phyloP scores from a whole-genome alignment of 2,888 invertebrate genomes.

The Pheosia gnoma region DNA sequence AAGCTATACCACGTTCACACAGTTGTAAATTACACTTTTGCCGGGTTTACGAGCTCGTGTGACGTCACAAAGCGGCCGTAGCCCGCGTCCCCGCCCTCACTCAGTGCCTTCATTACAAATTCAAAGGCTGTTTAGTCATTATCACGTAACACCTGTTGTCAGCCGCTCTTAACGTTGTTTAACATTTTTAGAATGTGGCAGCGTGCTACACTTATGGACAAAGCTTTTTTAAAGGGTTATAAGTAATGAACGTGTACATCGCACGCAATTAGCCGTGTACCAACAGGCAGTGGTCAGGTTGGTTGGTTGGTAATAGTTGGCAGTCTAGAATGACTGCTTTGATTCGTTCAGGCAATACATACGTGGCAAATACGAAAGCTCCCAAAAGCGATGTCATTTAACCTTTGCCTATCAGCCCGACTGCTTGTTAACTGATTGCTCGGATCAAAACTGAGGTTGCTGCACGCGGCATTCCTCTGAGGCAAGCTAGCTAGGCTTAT shows the following conservation, averaged over 20 bases:
- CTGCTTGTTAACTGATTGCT: too few relatives aligned
- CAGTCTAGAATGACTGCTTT: too few relatives aligned
- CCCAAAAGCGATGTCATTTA: too few relatives aligned
- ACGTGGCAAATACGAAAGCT: too few relatives aligned
- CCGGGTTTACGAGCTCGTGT: slow-evolving; percentile 23
- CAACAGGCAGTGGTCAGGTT: too few relatives aligned
- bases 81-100: slow-evolving; percentile 46
- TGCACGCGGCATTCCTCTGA: too few relatives aligned
- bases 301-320: too few relatives aligned
- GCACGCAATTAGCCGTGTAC: too few relatives aligned
- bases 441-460: too few relatives aligned
- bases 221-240: slow-evolving; percentile 7
- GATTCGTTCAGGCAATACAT: too few relatives aligned
- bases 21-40: neutral
- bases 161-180: slow-evolving; percentile 45
- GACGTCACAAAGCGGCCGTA: slow-evolving; percentile 52
- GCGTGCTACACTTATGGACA: slow-evolving; percentile 15
- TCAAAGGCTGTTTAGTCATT: slow-evolving; percentile 80
- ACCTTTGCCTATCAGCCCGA: too few relatives aligned
- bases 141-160: slow-evolving; percentile 79
- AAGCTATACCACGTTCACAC: neutral
- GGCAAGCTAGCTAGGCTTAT: too few relatives aligned
- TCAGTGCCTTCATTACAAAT: slow-evolving; percentile 74
- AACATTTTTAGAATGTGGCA: slow-evolving; percentile 37
- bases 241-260: neutral